A percentile compares a stretch with the other conserved stretches of the same genome.
These are phyloP conservation scores for Odontomachus brunneus DNA, from an alignment of 1,140 invertebrate species.

Conservation along the genomic window DNA sequence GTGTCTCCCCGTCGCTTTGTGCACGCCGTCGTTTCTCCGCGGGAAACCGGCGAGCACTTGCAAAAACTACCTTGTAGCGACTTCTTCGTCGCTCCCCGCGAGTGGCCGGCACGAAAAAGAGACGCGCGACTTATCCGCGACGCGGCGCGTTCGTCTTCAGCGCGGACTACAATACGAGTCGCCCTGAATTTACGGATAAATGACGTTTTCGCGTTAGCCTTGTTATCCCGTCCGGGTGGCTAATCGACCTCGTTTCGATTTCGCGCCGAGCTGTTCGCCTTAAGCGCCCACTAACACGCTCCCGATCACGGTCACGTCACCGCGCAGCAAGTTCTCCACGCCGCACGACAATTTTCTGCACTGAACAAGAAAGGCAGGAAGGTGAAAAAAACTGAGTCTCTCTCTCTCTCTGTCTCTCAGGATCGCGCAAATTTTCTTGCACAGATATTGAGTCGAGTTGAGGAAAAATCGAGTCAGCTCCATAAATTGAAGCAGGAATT, in stretches of 20 bases:
- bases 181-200: conserved; percentile 50
- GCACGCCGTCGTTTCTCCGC: conserved; percentile 1
- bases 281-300: neutral
- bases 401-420: too few species aligned
- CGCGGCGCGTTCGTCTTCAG: conserved; percentile 1
- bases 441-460: too few species aligned
- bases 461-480: too few species aligned
- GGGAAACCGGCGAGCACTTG: too few species aligned
- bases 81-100: neutral
- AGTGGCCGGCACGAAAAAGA: too few species aligned
- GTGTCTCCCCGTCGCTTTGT: too few species aligned
- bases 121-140: conserved; percentile 20
- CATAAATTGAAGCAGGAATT: too few species aligned
- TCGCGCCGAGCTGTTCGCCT: conserved; percentile 7
- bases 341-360: conserved; percentile 12
- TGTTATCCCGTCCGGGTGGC: conserved; percentile 46
- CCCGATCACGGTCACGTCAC: conserved; percentile 22
- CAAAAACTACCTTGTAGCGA: too few species aligned
- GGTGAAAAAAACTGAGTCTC: too few species aligned
- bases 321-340: too few species aligned
- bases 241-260: conserved; percentile 64
- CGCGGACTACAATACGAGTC: conserved; percentile 19
- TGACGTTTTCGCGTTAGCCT: conserved; percentile 55
- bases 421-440: too few species aligned
- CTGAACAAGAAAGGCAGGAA: too few species aligned